Base-by-base conservation (phyloP, 1,140 invertebrate genomes). In the Monochamus saltuarius region DNA sequence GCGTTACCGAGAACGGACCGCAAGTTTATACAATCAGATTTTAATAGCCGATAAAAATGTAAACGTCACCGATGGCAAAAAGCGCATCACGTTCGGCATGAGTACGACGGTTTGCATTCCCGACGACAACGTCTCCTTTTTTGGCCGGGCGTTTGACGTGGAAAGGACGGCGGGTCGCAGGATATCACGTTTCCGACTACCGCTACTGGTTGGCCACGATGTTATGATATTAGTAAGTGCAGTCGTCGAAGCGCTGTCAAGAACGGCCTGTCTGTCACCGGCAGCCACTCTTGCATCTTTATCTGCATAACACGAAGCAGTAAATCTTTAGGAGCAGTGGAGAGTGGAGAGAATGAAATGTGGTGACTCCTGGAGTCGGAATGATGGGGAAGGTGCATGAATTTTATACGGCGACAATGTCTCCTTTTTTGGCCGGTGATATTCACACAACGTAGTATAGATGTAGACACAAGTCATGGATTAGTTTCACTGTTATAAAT, bases 171-270 rank as follows among this genome's bases (percentile, higher is more conserved):
- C 51, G 29, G 38, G 55, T 43, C 17, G 19, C 55, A 57, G 55
- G 55, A 57, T 57, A 47, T 57, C 55, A 57, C 55, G 55, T 57
- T 35, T 13, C 9, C 19, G 14, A 38, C 13, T 57, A 47, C 55
- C 55, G 55, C 40, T 43, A 56, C 53, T 56, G 19, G 38, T 42
- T 35, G 14, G 39, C 36, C 22, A 29, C 22, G 22, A 29, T 29
- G 22, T 29, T 29, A 34, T 36, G 11, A 16, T n/a, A 35, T 36
- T 50, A 36, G n/a, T 35, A 29, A 50, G 10, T 49, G 7, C 29
- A 11, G 10, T 50, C 7, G 10, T 29, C 22, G 22, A 29, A 29
- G 6, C 22, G 22, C 6, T 29, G 22, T 29, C 6, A 2, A n/a
- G 11, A 16, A 4, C 10, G 17, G 19, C 45, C 2, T 29, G 22